A percentile compares a stretch with the other conserved stretches of the same genome.
Evolutionary conservation across 2,797 vertebrate species (phyloP).

Genomic region (Anisognathus igniventris): DNA sequence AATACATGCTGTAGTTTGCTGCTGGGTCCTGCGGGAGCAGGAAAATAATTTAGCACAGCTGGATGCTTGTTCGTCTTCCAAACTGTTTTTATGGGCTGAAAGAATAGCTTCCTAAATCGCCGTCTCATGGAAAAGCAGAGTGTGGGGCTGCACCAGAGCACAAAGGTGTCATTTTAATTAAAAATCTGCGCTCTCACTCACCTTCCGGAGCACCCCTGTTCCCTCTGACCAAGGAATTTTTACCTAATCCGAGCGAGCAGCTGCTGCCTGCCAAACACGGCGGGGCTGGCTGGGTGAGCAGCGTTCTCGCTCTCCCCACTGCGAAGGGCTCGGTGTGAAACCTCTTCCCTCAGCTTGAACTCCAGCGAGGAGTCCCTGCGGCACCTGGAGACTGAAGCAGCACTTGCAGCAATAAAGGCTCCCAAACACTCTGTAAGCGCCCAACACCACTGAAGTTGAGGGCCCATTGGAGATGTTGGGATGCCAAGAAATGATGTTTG

Average conservation of each 20-base stretch:
- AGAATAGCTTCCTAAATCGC: neutral
- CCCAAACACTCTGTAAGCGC: fast-evolving
- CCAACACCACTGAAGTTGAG: neutral
- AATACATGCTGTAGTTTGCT: conserved; percentile 17
- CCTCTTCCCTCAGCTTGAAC: conserved; percentile 34
- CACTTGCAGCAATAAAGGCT: neutral
- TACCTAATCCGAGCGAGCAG: neutral
- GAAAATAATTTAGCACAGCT: conserved; percentile 43
- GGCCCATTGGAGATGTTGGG: neutral
- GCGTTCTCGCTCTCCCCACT: neutral
- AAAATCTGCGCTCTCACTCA: neutral
- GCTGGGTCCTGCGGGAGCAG: conserved; percentile 1
- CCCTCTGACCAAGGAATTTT: neutral
- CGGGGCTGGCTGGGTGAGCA: fast-evolving
- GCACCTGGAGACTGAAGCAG: neutral
- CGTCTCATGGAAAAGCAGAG: fast-evolving
- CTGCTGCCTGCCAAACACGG: conserved; percentile 8
- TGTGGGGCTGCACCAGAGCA: neutral
- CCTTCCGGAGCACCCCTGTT: neutral
- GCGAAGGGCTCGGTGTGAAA: neutral
- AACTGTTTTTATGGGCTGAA: neutral
- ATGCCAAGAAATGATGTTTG: neutral
- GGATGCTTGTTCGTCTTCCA: neutral
- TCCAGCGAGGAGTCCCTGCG: neutral
- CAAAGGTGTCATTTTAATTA: neutral